These are phyloP conservation scores for Chloroclystis v-ata DNA, from an alignment of 2,888 invertebrate species.

Conservation along the genomic window DNA sequence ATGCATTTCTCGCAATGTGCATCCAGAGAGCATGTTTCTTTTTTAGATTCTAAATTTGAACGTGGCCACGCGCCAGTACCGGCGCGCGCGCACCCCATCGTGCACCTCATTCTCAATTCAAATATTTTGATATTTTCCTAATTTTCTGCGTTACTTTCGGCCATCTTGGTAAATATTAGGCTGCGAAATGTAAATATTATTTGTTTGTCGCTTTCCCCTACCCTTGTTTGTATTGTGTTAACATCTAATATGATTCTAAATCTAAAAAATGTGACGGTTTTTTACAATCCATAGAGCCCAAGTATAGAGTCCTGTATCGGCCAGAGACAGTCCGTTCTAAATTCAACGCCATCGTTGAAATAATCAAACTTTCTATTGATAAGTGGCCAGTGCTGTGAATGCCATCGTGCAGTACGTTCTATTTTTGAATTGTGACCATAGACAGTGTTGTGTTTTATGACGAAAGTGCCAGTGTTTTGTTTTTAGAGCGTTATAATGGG, in stretches of 20 bases:
- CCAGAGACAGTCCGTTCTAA: constrained; percentile 42
- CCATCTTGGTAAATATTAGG: constrained; percentile 52
- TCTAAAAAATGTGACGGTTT: constrained; percentile 15
- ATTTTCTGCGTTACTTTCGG: constrained; percentile 27
- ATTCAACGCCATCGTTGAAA: constrained; percentile 38
- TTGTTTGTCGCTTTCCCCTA: constrained; percentile 15
- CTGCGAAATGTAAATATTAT: constrained; percentile 19
- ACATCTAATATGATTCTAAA: constrained; percentile 19
- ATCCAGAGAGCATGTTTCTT: constrained; percentile 54
- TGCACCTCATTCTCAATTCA: constrained; percentile 49
- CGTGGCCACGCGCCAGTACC: constrained; percentile 69
- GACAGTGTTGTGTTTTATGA: constrained; percentile 38
- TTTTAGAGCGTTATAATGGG: constrained; percentile 54
- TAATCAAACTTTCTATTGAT: constrained; percentile 38
- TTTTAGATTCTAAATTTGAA: constrained; percentile 71
- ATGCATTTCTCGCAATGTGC: constrained; percentile 72
- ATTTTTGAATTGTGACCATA: constrained; percentile 37
- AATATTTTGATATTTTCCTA: constrained; percentile 23
- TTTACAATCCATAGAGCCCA: constrained; percentile 47
- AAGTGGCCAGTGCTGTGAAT: constrained; percentile 37
- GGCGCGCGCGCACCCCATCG: constrained; percentile 55
- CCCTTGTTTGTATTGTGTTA: constrained; percentile 37
- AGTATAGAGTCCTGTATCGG: constrained; percentile 58
- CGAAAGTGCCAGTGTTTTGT: constrained; percentile 44
- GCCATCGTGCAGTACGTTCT: constrained; percentile 35